Conservation (phyloP, 1,140 invertebrate species). For the Anastrepha ludens region DNA sequence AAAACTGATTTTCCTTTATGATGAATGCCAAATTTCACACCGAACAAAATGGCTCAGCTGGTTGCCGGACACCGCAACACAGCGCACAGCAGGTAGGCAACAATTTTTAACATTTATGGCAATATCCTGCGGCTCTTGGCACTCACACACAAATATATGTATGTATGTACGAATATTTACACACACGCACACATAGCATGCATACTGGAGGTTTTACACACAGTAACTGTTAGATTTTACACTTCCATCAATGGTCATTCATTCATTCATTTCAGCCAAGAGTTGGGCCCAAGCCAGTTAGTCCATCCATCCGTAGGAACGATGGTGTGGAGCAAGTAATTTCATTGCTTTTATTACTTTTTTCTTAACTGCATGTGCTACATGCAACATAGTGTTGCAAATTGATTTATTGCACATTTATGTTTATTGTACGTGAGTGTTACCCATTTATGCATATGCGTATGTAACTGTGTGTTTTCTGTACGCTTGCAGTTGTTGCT, state of each 20-base stretch:
- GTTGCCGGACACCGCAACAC: slow-evolving; percentile 29
- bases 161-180: neutral
- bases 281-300: slow-evolving; percentile 2
- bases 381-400: slow-evolving; percentile 44
- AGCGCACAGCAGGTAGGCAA: slow-evolving; percentile 43
- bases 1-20: neutral
- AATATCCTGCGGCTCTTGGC: slow-evolving; percentile 22
- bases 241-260: slow-evolving; percentile 49
- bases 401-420: slow-evolving; percentile 52
- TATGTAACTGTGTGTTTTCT: neutral
- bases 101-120: slow-evolving; percentile 43
- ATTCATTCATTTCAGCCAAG: neutral
- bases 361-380: slow-evolving; percentile 7
- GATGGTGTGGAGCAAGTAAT: neutral
- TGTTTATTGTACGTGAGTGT: slow-evolving; percentile 12
- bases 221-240: slow-evolving; percentile 46
- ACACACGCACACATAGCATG: neutral
- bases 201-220: neutral
- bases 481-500: neutral
- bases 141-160: neutral
- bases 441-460: neutral
- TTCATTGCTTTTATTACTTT: slow-evolving; percentile 17
- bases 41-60: slow-evolving; percentile 40
- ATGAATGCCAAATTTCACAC: slow-evolving; percentile 30
- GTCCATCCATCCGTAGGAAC: neutral